Conservation (phyloP, 2,888 invertebrate species). For the Cephus nigrinus region DNA sequence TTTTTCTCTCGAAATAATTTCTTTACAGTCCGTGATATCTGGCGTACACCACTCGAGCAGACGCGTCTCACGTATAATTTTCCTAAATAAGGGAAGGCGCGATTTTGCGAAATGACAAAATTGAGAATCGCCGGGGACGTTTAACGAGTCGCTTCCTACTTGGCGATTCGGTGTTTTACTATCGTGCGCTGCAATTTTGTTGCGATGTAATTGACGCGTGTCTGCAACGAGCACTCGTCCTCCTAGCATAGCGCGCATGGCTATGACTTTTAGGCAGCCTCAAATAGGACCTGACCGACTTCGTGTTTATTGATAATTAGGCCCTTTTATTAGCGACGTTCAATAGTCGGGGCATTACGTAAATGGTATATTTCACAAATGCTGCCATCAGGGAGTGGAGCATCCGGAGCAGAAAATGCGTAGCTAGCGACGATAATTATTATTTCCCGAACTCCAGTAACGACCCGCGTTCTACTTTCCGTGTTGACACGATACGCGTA, state of each 20-base stretch:
- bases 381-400: constrained; percentile 54
- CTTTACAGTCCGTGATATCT: not conserved
- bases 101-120: constrained; percentile 40
- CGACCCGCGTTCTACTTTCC: not conserved
- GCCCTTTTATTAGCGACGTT: not conserved
- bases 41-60: not conserved
- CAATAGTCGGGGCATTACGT: constrained; percentile 35
- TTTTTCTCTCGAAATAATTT: not conserved
- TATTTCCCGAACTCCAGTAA: constrained; percentile 32
- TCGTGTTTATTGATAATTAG: not conserved
- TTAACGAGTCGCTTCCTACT: constrained; percentile 61
- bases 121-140: constrained; percentile 42
- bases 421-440: constrained; percentile 45
- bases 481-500: not conserved
- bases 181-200: constrained; percentile 6
- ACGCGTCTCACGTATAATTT: not conserved
- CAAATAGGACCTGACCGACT: not conserved
- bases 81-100: constrained; percentile 4
- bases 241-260: not conserved
- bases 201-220: not conserved
- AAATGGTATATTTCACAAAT: constrained; percentile 45
- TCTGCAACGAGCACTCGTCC: not conserved
- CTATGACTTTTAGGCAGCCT: not conserved
- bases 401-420: constrained; percentile 46
- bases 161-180: constrained; percentile 23